Evolutionary conservation across 2,888 invertebrate genomes (phyloP).

Genomic region (Lutraria lutraria): DNA sequence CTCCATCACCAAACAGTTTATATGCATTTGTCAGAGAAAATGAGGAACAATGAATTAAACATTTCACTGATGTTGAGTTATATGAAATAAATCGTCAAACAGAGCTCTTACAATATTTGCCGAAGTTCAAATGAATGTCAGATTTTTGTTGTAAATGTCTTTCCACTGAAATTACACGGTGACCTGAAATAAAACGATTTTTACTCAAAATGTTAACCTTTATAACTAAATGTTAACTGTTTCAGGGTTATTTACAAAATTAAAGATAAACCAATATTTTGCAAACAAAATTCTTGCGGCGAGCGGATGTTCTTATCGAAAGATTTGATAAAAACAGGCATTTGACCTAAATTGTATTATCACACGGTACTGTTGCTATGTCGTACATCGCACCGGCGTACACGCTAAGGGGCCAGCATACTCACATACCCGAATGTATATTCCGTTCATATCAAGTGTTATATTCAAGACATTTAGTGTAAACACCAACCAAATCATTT

Average conservation of each 20-base stretch:
- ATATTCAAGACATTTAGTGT: background rate
- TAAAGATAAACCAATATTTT: constrained; percentile 54
- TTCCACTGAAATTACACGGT: background rate
- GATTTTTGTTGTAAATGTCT: background rate
- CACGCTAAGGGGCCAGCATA: background rate
- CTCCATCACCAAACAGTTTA: background rate
- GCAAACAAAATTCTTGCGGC: constrained; percentile 52
- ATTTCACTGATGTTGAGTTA: background rate
- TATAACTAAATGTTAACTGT: constrained; percentile 21
- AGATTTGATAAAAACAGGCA: constrained; percentile 37
- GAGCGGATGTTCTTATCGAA: constrained; percentile 47
- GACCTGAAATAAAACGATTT: constrained; percentile 24
- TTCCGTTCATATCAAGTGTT: background rate
- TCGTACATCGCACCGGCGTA: background rate
- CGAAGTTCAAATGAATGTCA: constrained; percentile 17
- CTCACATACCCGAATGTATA: background rate
- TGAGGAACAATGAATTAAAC: background rate
- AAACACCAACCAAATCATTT: background rate
- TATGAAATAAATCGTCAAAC: background rate
- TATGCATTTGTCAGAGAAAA: background rate
- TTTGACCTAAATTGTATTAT: constrained; percentile 60
- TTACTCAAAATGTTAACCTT: constrained; percentile 33
- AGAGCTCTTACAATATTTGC: background rate
- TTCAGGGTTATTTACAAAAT: constrained; percentile 21
- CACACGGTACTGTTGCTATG: constrained; percentile 49